These are phyloP conservation scores for Arion vulgaris DNA, from an alignment of 1,140 invertebrate genomes.

Conservation along the genomic window DNA sequence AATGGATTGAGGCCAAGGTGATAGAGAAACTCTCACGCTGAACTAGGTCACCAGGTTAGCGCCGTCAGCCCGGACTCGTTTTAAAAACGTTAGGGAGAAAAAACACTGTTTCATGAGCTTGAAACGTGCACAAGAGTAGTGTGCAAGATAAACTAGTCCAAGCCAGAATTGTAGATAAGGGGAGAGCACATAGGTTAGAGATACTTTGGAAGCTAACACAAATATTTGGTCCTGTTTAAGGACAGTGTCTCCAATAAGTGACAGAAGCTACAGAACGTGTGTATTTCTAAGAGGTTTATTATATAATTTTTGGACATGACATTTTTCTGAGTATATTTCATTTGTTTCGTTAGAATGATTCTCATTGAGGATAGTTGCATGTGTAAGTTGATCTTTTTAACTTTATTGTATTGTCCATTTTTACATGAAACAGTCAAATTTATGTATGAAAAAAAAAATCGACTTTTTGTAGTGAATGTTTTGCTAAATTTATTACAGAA, in stretches of 20 bases:
- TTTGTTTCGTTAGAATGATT: not conserved
- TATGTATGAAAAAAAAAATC: too few relatives aligned
- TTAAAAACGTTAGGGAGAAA: not conserved
- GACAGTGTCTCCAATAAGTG: not conserved
- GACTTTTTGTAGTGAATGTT: too few relatives aligned
- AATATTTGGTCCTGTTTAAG: not conserved
- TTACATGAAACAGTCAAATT: too few relatives aligned
- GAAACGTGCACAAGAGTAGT: not conserved
- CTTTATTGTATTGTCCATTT: too few relatives aligned
- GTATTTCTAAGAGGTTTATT: not conserved
- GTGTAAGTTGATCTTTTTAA: not conserved
- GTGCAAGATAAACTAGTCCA: not conserved
- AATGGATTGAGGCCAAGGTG: slow-evolving; percentile 2
- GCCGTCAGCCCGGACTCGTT: not conserved
- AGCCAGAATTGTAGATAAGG: slow-evolving; percentile 2
- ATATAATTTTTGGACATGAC: not conserved
- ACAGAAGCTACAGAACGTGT: not conserved
- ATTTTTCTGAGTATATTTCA: not conserved
- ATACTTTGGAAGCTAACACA: not conserved
- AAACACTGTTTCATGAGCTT: not conserved
- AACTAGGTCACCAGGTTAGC: slow-evolving; percentile 5
- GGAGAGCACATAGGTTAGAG: not conserved
- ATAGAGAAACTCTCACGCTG: not conserved
- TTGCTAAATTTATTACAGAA: too few relatives aligned
- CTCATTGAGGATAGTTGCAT: not conserved